These are phyloP conservation scores for Zosterops pallidus DNA, from an alignment of 2,113 vertebrate genomes.

Conservation along the genomic window DNA sequence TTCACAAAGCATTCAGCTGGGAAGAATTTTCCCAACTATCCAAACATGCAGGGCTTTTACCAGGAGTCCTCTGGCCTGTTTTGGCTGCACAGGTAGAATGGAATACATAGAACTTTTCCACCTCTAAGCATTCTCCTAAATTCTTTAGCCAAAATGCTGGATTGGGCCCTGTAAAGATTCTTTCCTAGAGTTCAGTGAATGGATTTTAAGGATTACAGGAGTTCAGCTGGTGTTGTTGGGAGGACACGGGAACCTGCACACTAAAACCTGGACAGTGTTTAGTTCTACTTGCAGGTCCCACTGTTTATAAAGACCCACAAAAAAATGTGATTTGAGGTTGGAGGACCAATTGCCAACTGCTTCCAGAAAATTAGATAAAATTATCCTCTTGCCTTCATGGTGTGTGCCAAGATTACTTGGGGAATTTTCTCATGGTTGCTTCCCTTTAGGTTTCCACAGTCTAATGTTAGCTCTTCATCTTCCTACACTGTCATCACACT, in stretches of 20 bases:
- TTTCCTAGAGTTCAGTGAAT: background rate
- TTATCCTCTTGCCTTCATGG: fast-evolving
- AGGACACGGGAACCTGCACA: background rate
- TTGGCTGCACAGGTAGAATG: background rate
- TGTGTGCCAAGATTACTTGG: background rate
- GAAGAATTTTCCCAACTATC: background rate
- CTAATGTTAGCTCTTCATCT: background rate
- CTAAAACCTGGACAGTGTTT: background rate
- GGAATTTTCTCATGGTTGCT: background rate
- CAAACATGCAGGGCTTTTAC: background rate
- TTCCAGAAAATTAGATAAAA: background rate
- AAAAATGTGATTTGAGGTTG: background rate
- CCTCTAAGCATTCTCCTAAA: background rate
- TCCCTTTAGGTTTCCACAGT: background rate
- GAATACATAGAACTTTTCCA: background rate
- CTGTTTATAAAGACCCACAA: background rate
- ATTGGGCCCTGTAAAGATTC: background rate
- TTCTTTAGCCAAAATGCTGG: background rate
- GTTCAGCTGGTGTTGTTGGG: background rate
- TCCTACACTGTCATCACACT: background rate
- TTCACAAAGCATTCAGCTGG: background rate
- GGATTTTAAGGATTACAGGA: background rate
- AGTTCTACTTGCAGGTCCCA: background rate
- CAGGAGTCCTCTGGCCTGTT: background rate
- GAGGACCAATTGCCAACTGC: background rate